Evolutionary conservation across 2,113 vertebrate genomes (phyloP).

Genomic region (Campylomormyrus tamandua): DNA sequence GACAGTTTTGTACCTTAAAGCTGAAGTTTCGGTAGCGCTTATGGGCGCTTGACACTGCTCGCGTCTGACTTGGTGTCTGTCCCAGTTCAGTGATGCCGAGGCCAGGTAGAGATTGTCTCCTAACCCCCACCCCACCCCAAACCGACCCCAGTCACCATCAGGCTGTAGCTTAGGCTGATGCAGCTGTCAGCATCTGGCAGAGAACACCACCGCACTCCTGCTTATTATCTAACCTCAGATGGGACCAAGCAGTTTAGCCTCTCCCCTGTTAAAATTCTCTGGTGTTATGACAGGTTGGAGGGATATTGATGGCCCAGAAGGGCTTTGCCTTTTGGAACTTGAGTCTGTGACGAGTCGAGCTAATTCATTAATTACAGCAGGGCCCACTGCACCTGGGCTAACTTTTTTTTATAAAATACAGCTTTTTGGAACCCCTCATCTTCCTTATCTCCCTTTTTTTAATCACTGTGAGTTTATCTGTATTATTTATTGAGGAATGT

Average conservation of each 20-base stretch:
- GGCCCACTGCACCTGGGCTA: background rate
- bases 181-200: conserved; percentile 36
- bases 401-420: background rate
- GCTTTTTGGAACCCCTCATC: background rate
- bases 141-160: too few relatives aligned
- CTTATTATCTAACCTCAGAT: conserved; percentile 3
- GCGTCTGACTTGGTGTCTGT: background rate
- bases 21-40: background rate
- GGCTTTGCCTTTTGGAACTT: background rate
- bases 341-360: background rate
- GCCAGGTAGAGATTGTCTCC: background rate
- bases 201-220: conserved; percentile 26
- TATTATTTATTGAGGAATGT: background rate
- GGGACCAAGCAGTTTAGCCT: conserved; percentile 9
- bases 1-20: background rate
- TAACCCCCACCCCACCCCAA: background rate
- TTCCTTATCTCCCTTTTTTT: background rate
- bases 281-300: background rate
- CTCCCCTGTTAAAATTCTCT: background rate
- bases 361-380: background rate
- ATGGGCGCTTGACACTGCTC: background rate
- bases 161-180: conserved; percentile 37
- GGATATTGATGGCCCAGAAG: background rate
- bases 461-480: background rate
- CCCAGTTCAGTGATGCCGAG: background rate